Evolutionary conservation across 2,888 invertebrate genomes (phyloP).

Genomic region (Oscheius sp.): DNA sequence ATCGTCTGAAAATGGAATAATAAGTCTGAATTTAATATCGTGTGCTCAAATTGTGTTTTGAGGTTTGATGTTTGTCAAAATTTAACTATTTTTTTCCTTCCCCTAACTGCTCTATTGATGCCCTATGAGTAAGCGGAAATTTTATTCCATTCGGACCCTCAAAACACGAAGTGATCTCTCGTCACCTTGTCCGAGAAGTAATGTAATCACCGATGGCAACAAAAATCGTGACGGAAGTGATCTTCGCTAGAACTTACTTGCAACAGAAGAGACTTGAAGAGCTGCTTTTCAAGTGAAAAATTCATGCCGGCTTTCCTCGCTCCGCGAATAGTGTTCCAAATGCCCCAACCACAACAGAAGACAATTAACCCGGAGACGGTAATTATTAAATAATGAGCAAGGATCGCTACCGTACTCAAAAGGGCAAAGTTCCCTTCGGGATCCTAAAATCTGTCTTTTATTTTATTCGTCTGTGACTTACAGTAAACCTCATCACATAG

Average conservation of each 20-base stretch:
- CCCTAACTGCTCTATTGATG: no score
- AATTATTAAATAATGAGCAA: conserved; percentile 10
- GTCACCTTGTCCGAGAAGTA: neutral
- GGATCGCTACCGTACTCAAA: neutral
- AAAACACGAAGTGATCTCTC: no score
- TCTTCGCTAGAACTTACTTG: neutral
- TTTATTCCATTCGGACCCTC: neutral
- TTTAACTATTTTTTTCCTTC: neutral
- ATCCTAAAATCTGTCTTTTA: conserved; percentile 1
- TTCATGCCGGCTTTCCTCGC: neutral
- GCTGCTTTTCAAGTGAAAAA: conserved; percentile 9
- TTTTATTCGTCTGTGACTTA: neutral
- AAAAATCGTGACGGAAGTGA: no score
- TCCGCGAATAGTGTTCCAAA: neutral
- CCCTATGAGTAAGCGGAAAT: neutral
- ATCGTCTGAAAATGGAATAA: neutral
- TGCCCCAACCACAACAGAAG: conserved; percentile 7
- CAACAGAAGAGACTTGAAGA: conserved; percentile 19
- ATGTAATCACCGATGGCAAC: neutral
- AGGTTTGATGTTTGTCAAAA: neutral
- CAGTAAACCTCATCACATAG: conserved; percentile 3
- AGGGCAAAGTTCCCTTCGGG: conserved; percentile 1
- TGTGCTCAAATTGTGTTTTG: neutral
- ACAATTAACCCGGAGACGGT: neutral
- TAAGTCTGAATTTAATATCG: neutral